These are phyloP conservation scores for Sarcoramphus papa DNA, from an alignment of 2,797 vertebrate genomes.

Conservation along the genomic window DNA sequence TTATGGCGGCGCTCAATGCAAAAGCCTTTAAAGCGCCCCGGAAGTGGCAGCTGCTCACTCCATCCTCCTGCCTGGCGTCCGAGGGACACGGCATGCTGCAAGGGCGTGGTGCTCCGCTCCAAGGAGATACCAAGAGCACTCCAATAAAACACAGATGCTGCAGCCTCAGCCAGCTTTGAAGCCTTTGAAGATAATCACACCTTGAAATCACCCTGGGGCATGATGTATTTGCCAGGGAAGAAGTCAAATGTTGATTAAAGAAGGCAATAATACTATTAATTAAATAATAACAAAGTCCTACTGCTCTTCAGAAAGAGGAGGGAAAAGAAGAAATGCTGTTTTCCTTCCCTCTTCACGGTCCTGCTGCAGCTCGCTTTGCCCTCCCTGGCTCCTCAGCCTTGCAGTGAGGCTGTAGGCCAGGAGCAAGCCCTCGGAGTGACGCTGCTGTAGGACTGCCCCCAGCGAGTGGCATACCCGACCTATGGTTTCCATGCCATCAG, in stretches of 20 bases:
- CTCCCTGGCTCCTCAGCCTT: not conserved
- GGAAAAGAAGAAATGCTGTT: not conserved
- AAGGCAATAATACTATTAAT: not conserved
- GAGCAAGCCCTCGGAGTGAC: accelerated
- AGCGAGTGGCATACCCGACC: accelerated
- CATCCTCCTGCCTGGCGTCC: not conserved
- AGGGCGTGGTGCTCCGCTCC: not conserved
- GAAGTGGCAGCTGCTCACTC: not conserved
- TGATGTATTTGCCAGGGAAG: not conserved
- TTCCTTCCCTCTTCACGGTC: not conserved
- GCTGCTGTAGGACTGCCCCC: not conserved
- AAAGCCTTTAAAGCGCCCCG: accelerated
- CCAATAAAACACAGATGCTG: slow-evolving; percentile 13
- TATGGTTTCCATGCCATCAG: not conserved
- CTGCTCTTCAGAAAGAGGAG: not conserved
- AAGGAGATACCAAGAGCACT: not conserved
- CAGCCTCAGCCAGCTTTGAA: slow-evolving; percentile 1
- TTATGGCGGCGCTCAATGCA: not conserved
- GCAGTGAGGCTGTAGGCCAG: not conserved
- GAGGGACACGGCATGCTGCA: not conserved
- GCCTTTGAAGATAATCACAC: slow-evolving; percentile 50
- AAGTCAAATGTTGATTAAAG: slow-evolving; percentile 22
- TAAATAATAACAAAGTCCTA: not conserved
- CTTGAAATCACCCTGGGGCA: not conserved
- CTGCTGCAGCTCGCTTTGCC: not conserved